Evolutionary conservation across 2,113 vertebrate species (phyloP).

Genomic region (Psittacus erithacus): DNA sequence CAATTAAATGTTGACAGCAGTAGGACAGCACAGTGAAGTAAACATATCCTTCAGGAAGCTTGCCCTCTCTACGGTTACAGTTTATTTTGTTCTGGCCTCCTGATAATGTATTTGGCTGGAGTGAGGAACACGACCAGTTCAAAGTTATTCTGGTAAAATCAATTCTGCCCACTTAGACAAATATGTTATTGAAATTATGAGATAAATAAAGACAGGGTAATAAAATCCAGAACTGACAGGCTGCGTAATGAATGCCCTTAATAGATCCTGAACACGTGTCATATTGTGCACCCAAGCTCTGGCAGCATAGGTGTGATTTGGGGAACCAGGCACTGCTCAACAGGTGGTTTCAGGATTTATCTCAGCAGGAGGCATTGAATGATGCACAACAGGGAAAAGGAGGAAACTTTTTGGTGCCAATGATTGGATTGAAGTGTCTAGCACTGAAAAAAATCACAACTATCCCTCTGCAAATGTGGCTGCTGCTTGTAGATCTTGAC

Average conservation of each 20-base stretch:
- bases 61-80: background rate
- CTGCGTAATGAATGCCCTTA: background rate
- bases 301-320: rapidly evolving
- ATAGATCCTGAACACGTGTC: rapidly evolving
- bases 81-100: background rate
- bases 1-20: background rate
- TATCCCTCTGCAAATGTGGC: background rate
- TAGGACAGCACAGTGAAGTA: background rate
- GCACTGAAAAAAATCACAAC: background rate
- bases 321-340: background rate
- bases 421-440: background rate
- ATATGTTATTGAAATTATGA: background rate
- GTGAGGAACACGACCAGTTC: background rate
- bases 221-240: background rate
- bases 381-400: background rate
- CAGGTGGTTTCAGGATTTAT: background rate
- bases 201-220: slow-evolving; percentile 1
- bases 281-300: rapidly evolving
- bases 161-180: background rate
- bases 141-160: background rate
- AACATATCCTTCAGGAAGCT: background rate
- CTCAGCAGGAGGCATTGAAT: background rate
- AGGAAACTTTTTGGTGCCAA: background rate
- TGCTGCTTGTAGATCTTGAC: background rate
- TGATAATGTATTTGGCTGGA: background rate